A percentile compares a stretch with the other conserved stretches of the same genome.
Evolutionary conservation across 2,888 invertebrate genomes (phyloP).

Genomic region (Tetranychus truncatus): DNA sequence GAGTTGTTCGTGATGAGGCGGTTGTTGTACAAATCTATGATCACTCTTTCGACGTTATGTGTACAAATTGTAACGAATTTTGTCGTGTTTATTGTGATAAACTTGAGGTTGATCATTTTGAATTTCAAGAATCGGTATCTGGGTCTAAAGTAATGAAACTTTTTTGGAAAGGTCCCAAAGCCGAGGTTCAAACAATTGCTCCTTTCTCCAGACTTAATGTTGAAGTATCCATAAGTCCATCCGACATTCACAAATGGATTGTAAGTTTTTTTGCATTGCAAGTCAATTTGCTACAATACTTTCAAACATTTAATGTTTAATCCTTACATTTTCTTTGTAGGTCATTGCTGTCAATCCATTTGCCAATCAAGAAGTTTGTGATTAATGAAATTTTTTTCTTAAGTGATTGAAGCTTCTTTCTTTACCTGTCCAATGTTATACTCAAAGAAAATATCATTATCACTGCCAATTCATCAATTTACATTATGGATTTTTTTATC

Average conservation of each 20-base stretch:
- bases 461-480: no score
- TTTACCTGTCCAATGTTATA: background rate
- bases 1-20: background rate
- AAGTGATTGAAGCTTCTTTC: background rate
- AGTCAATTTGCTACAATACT: no score
- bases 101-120: conserved; percentile 4
- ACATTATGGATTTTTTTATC: no score
- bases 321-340: background rate
- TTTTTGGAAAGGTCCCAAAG: background rate
- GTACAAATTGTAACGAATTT: background rate
- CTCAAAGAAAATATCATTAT: background rate
- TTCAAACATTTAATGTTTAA: no score
- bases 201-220: background rate
- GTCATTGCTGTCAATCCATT: background rate
- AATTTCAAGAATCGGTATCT: background rate
- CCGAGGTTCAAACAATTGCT: background rate
- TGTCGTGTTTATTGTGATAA: conserved; percentile 6
- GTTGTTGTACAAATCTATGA: conserved; percentile 12
- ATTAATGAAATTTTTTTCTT: background rate
- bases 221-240: background rate
- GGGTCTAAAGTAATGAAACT: background rate
- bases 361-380: background rate
- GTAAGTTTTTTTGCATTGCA: background rate
- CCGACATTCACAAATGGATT: background rate
- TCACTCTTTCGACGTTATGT: conserved; percentile 9